A percentile compares a stretch with the other conserved stretches of the same genome.
Evolutionary conservation across 2,797 vertebrate genomes (phyloP).

Genomic region (Lemur catta): DNA sequence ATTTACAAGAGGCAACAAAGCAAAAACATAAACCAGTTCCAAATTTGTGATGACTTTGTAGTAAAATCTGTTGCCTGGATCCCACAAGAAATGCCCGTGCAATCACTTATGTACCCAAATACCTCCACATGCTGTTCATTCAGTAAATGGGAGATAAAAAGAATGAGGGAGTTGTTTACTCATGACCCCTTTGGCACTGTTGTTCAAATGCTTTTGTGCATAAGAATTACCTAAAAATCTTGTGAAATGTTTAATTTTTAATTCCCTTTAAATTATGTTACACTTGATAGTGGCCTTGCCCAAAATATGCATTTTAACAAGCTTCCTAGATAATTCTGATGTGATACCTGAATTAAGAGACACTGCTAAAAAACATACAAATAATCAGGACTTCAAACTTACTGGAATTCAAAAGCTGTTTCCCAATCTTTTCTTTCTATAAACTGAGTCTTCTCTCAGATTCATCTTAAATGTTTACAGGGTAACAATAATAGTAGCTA

Average conservation of each 20-base stretch:
- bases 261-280: not conserved
- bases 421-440: not conserved
- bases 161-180: not conserved
- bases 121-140: not conserved
- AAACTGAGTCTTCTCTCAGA: not conserved
- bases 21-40: constrained; percentile 8
- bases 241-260: not conserved
- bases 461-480: not conserved
- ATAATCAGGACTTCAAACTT: not conserved
- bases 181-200: not conserved
- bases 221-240: not conserved
- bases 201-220: not conserved
- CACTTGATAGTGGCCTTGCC: not conserved
- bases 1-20: constrained; percentile 6
- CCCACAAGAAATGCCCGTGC: not conserved
- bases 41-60: not conserved
- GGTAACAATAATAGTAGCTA: not conserved
- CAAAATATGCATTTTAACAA: not conserved
- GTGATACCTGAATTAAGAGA: not conserved
- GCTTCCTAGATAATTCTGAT: not conserved
- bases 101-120: not conserved
- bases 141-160: not conserved
- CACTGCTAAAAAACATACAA: not conserved
- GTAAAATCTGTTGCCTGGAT: not conserved
- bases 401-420: not conserved